Conservation (phyloP, 2,888 invertebrate species). For the Chrysomela aeneicollis region DNA sequence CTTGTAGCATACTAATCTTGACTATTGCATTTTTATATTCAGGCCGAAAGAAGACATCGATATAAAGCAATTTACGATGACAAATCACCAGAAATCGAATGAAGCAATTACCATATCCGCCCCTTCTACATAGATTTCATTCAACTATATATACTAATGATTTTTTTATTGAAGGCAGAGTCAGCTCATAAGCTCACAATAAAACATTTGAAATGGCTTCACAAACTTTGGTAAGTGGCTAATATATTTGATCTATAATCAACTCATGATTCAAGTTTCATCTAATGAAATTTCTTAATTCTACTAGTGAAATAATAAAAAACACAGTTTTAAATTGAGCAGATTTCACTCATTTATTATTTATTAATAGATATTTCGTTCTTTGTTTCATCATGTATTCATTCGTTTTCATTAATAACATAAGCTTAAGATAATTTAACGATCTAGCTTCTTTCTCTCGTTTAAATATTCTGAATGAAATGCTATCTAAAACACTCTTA, state of each 20-base stretch:
- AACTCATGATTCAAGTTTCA: too few relatives aligned
- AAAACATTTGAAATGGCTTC: constrained; percentile 42
- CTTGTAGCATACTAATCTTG: constrained; percentile 5
- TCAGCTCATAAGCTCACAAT: constrained; percentile 8
- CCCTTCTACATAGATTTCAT: background rate
- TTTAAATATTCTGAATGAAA: too few relatives aligned
- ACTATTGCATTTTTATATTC: constrained; percentile 4
- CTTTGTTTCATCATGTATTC: too few relatives aligned
- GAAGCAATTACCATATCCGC: background rate
- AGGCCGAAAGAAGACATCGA: background rate
- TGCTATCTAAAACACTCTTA: too few relatives aligned
- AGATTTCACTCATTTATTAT: too few relatives aligned
- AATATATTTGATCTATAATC: background rate
- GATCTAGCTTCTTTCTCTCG: too few relatives aligned
- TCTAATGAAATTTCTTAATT: too few relatives aligned
- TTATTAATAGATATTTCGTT: too few relatives aligned
- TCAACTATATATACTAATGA: background rate
- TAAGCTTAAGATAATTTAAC: too few relatives aligned
- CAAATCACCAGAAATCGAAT: background rate
- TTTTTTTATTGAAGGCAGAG: background rate
- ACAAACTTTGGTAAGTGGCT: constrained; percentile 42
- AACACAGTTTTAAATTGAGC: too few relatives aligned
- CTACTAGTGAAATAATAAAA: too few relatives aligned
- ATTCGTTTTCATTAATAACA: too few relatives aligned
- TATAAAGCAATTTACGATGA: background rate